Percentiles rank a stretch among this genome's conserved stretches.
Evolutionary conservation across 2,113 vertebrate genomes (phyloP).

Genomic region (Pteropus alecto): DNA sequence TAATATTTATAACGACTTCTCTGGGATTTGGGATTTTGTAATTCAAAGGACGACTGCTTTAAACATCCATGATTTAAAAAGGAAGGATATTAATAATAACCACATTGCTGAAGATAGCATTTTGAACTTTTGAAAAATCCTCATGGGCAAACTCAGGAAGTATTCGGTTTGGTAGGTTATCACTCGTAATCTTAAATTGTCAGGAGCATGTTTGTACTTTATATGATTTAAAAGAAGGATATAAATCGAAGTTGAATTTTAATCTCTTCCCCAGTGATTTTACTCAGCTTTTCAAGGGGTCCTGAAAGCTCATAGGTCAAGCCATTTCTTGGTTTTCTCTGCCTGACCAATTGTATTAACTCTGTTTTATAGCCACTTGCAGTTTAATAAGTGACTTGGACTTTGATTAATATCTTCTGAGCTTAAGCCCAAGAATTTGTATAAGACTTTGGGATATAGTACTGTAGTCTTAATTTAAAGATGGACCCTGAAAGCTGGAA

Average conservation of each 20-base stretch:
- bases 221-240: slow-evolving; percentile 41
- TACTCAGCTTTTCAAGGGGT: slow-evolving; percentile 18
- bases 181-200: slow-evolving; percentile 17
- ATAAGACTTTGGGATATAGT: slow-evolving; percentile 26
- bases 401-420: slow-evolving; percentile 69
- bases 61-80: slow-evolving; percentile 36
- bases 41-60: slow-evolving; percentile 8
- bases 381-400: slow-evolving; percentile 77
- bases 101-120: slow-evolving; percentile 25
- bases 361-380: slow-evolving; percentile 56
- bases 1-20: neutral
- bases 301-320: slow-evolving; percentile 43
- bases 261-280: slow-evolving; percentile 52
- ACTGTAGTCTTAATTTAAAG: slow-evolving; percentile 8
- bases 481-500: neutral
- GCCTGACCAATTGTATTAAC: slow-evolving; percentile 46
- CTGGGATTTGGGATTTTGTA: slow-evolving; percentile 30
- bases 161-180: slow-evolving; percentile 38
- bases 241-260: slow-evolving; percentile 62
- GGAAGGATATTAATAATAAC: slow-evolving; percentile 42
- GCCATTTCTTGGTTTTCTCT: slow-evolving; percentile 41
- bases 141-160: slow-evolving; percentile 26
- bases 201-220: neutral
- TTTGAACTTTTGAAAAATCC: slow-evolving; percentile 45
- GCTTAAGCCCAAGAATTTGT: slow-evolving; percentile 52